Evolutionary conservation across 2,888 invertebrate species (phyloP).

Genomic region (Acrobasis repandana): DNA sequence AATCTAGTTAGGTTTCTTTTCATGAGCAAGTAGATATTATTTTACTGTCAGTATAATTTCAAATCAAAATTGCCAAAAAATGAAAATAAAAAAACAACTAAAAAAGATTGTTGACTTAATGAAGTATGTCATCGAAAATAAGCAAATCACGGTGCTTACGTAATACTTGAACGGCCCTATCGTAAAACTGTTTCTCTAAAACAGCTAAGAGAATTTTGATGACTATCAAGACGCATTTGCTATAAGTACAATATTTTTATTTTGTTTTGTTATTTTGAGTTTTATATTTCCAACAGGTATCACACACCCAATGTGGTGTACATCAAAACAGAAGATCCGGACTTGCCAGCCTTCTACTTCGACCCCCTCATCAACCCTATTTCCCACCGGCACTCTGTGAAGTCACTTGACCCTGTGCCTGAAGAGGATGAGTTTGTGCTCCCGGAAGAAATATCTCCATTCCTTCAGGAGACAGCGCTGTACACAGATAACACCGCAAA

Average conservation of each 20-base stretch:
- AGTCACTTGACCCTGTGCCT: conserved; percentile 92
- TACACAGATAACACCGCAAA: conserved; percentile 99
- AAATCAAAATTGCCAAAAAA: no score
- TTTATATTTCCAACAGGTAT: conserved; percentile 87
- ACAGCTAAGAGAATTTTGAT: no score
- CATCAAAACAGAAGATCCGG: conserved; percentile 99
- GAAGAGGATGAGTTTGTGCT: conserved; percentile 97
- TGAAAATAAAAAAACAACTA: no score
- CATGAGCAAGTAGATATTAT: no score
- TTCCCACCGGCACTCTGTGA: conserved; percentile 95
- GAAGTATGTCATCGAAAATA: no score
- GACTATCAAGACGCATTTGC: no score
- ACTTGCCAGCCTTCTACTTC: conserved; percentile 99
- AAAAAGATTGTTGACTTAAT: no score
- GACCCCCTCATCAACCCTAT: conserved; percentile 99
- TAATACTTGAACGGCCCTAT: no score
- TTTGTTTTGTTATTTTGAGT: neutral
- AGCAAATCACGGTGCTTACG: no score
- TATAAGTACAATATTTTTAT: neutral
- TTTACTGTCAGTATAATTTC: no score
- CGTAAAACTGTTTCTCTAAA: no score
- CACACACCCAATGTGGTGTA: conserved; percentile 99
- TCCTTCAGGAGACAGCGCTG: conserved; percentile 96
- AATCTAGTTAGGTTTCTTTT: no score
- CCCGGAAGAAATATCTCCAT: conserved; percentile 94